A percentile compares a stretch with the other conserved stretches of the same genome.
phyloP scores from a whole-genome alignment of 1,140 invertebrate species.

The Diprion similis region DNA sequence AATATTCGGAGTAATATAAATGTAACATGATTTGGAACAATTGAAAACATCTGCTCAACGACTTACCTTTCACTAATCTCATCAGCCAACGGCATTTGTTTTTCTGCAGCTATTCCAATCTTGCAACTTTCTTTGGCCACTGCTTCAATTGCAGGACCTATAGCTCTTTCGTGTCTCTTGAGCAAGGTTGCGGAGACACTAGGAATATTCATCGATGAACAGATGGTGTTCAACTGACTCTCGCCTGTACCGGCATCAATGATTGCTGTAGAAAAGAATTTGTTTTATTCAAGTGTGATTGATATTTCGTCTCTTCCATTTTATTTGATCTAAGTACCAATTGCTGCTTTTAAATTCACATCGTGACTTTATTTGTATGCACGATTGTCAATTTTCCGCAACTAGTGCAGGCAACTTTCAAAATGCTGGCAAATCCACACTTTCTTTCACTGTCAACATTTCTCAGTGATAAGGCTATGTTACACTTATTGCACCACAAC shows the following conservation, averaged over 20 bases:
- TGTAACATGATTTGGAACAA: background rate
- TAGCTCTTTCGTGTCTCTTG: conserved; percentile 21
- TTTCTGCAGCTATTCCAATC: conserved; percentile 20
- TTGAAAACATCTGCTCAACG: background rate
- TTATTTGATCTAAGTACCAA: conserved; percentile 6
- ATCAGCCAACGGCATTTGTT: background rate
- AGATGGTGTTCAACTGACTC: conserved; percentile 24
- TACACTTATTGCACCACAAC: conserved; percentile 12
- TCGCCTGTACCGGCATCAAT: conserved; percentile 26
- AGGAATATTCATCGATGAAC: conserved; percentile 24
- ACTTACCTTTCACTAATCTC: background rate
- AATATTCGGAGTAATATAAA: background rate
- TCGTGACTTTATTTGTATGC: conserved; percentile 11
- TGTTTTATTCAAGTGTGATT: background rate
- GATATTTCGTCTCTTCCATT: background rate
- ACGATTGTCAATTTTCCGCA: background rate
- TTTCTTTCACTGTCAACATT: background rate
- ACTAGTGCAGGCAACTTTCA: background rate
- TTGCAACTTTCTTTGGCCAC: conserved; percentile 24
- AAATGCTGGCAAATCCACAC: conserved; percentile 16
- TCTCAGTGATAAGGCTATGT: conserved; percentile 12
- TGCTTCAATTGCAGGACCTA: conserved; percentile 24
- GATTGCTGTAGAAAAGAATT: conserved; percentile 11
- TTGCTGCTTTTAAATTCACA: conserved; percentile 19
- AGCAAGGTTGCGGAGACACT: conserved; percentile 15